Base-by-base conservation (phyloP, 1,140 invertebrate genomes). In the Pogonognathellus flavescens region DNA sequence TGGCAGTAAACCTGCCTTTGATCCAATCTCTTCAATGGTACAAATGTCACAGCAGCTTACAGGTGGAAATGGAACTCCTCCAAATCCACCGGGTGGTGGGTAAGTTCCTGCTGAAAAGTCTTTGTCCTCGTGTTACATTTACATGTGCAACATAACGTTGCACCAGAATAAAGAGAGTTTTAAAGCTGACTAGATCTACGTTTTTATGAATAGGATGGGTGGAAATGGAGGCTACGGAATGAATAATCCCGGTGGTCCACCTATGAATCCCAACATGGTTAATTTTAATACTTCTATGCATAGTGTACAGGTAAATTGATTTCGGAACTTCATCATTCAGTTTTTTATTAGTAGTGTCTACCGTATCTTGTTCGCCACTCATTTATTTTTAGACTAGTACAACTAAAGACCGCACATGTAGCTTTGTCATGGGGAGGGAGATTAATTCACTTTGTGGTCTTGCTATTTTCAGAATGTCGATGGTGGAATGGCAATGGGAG, bases 31-130 rank as follows among this genome's bases (percentile, higher is more conserved):
- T 16, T 98, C 97, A 5, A 93, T 97, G 89, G 96, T 96, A 25
- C 96, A 97, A 90, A 98, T 97, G 97, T 96, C 95, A 80, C 96
- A 97, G 89, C 96, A 97, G 89, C 90, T 97, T 25, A 96, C 96
- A 3, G 96, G 94, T 89, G 94, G 93, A 57, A 93, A 94, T 53
- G 92, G 94, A 11, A 93, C 93, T 88, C 92, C 92, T 81, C 91
- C 92, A 4, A 89, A 87, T 88, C 86, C 86, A 82, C 85, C 89
- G 70, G 88, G 87, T 62, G 91, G 91, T 5, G 92, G 91, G 84
- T 89, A 90, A 85, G 88, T 89, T 50, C 5, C n/a, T 41, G 31
- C 31, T 41, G 31, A 41, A 41, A 3, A 41, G 31, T 41, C 31
- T 41, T 41, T 41, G 31, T 41, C 31, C 31, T 41, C 31, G 31